Base-by-base conservation (phyloP, 1,140 invertebrate species). In the Drosophila quadrilineata region DNA sequence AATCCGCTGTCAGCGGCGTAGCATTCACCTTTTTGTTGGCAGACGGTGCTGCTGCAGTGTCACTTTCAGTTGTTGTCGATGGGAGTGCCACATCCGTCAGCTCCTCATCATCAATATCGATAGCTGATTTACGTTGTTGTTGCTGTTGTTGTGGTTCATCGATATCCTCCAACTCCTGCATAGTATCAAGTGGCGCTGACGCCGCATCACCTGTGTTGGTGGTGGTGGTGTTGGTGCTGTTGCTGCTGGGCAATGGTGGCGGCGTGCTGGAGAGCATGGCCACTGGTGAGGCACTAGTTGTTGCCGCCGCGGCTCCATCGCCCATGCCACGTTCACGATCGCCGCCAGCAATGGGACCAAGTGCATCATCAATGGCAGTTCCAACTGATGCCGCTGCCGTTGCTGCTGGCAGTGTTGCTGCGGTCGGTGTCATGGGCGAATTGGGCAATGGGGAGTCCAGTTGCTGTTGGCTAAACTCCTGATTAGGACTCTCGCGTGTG, bases 191-290 rank as follows among this genome's bases (percentile, higher is more conserved):
- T n/a, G n/a, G n/a, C n/a, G n/a, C n/a, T n/a, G n/a, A n/a, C n/a
- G n/a, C n/a, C n/a, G n/a, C n/a, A n/a, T n/a, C n/a, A n/a, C n/a
- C n/a, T 63, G 58, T 4, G 16, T 9, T 10, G 28, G 29, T 6
- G 49, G 19, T 21, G 49, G 40, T 22, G 50, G 9, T n/a, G 12
- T 9, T 19, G 0, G 2, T 29, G 3, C 2, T 22, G 1, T n/a
- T 19, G 3, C 3, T 10, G 17, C 9, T 49, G 50, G 6, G 76
- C 63, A 88, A 56, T 10, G 87, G 87, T 22, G 87, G 87, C 46
- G 87, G 87, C 40, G 87, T 82, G 33, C 72, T 87, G 17, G 82
- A 88, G 0, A 88, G 57, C 82, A 88, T 88, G 12, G 79, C 87
- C 10, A 85, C 79, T 1, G 87, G 87, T 24, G 87, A 88, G 35